phyloP scores from a whole-genome alignment of 2,113 vertebrate genomes.

The Ammodytes dubius region DNA sequence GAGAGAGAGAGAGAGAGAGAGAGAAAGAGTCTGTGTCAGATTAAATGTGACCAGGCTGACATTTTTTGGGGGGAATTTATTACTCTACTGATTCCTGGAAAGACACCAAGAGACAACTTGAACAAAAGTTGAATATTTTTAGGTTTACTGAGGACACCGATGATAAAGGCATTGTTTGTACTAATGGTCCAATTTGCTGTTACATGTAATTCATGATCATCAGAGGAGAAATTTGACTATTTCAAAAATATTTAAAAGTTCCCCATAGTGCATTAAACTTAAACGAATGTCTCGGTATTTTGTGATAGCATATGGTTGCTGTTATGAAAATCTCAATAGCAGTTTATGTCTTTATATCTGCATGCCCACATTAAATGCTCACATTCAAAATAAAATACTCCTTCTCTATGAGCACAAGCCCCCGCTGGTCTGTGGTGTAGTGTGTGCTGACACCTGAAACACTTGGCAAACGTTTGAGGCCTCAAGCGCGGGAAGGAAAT shows the following conservation, averaged over 20 bases:
- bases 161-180: too few relatives aligned
- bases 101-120: not conserved
- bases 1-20: too few relatives aligned
- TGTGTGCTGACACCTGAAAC: not conserved
- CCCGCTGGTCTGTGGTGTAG: not conserved
- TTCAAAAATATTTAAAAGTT: not conserved
- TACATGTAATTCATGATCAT: too few relatives aligned
- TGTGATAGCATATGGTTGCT: not conserved
- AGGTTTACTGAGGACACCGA: too few relatives aligned
- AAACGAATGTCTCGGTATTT: not conserved
- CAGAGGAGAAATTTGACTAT: too few relatives aligned
- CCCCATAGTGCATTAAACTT: not conserved
- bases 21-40: too few relatives aligned
- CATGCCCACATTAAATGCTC: not conserved
- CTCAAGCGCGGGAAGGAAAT: not conserved
- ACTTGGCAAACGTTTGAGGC: not conserved
- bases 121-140: not conserved
- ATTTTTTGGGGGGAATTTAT: not conserved
- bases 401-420: slow-evolving; percentile 7
- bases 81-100: slow-evolving; percentile 1
- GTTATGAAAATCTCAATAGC: not conserved
- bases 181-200: too few relatives aligned
- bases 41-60: not conserved
- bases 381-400: not conserved
- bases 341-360: not conserved